phyloP scores from a whole-genome alignment of 2,113 vertebrate species.

The Hypanus sabinus region DNA sequence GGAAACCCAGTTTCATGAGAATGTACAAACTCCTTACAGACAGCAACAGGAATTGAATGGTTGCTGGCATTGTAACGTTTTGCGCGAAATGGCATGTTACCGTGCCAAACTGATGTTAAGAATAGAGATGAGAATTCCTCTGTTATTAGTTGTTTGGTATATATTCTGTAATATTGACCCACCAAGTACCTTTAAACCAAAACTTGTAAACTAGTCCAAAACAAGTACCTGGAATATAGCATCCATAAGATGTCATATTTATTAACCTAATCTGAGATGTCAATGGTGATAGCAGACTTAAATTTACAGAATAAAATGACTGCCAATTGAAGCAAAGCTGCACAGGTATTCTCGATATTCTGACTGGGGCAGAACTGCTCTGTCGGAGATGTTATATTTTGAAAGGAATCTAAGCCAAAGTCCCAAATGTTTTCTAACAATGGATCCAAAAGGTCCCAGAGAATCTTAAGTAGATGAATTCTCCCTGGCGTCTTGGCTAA shows the following conservation, averaged over 20 bases:
- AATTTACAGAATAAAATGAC: not conserved
- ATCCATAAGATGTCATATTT: not conserved
- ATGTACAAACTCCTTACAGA: too few relatives aligned
- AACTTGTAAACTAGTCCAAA: not conserved
- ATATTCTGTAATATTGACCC: not conserved
- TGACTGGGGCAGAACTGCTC: not conserved
- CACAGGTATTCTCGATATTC: not conserved
- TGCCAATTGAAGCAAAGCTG: not conserved
- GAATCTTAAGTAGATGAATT: not conserved
- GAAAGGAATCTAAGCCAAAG: not conserved
- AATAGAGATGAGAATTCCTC: not conserved
- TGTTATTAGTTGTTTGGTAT: not conserved
- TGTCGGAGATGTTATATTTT: not conserved
- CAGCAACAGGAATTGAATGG: too few relatives aligned
- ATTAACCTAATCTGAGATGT: not conserved
- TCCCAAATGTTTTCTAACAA: not conserved
- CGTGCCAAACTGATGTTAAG: not conserved
- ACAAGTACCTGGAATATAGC: not conserved
- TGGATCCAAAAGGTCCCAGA: not conserved
- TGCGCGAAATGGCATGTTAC: too few relatives aligned
- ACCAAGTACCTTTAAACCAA: not conserved
- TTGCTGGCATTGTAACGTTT: too few relatives aligned
- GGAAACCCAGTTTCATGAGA: too few relatives aligned
- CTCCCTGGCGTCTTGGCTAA: not conserved
- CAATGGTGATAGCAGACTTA: not conserved